Conservation (phyloP, 2,797 vertebrate genomes). For the Australoheros facetus region DNA sequence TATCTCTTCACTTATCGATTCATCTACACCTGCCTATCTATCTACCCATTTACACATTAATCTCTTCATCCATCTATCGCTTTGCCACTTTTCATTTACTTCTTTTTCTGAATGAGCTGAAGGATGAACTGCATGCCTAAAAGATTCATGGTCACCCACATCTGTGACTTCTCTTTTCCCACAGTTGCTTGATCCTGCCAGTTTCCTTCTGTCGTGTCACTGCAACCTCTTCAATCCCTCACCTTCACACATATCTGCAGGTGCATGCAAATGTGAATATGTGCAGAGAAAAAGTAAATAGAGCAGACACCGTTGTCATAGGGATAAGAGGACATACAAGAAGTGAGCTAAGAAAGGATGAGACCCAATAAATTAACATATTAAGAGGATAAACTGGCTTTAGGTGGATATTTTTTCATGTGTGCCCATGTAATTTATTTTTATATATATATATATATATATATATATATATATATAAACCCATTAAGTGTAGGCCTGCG, state of each 20-base stretch:
- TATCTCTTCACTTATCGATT: conserved; percentile 46
- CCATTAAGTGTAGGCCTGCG: too few relatives aligned
- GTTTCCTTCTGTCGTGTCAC: conserved; percentile 20
- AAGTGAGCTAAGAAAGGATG: background rate
- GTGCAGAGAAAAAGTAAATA: background rate
- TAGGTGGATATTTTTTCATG: background rate
- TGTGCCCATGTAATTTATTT: background rate
- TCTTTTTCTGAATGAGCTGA: conserved; percentile 40
- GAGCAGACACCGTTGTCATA: background rate
- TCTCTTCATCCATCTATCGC: conserved; percentile 47
- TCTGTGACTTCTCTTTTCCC: conserved; percentile 46
- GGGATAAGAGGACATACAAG: conserved; percentile 8
- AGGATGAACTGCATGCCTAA: conserved; percentile 34
- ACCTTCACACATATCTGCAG: conserved; percentile 41
- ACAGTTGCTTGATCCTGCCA: conserved; percentile 16
- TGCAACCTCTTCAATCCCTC: conserved; percentile 26
- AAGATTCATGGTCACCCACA: conserved; percentile 51
- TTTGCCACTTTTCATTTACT: conserved; percentile 61
- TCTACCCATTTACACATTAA: conserved; percentile 50
- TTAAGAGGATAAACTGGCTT: background rate
- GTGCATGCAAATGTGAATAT: conserved; percentile 29
- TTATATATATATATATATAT: too few relatives aligned
- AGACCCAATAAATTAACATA: background rate
- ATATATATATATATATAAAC: too few relatives aligned
- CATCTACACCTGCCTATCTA: conserved; percentile 41